Evolutionary conservation across 2,797 vertebrate genomes (phyloP).

Genomic region (Moxostoma hubbsi): DNA sequence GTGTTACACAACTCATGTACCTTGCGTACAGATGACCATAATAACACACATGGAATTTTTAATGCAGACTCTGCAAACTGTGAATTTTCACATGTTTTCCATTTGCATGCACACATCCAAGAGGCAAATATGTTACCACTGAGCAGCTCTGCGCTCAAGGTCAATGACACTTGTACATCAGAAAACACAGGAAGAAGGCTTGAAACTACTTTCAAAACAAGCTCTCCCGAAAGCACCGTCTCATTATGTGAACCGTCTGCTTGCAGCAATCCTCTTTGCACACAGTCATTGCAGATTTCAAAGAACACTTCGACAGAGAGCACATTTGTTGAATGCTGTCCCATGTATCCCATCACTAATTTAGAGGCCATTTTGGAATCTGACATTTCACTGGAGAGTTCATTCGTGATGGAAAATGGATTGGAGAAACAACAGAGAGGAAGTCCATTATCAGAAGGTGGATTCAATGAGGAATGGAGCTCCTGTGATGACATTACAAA

Average conservation of each 20-base stretch:
- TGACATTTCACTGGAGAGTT: slow-evolving; percentile 45
- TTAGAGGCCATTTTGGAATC: slow-evolving; percentile 56
- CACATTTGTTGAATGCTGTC: slow-evolving; percentile 31
- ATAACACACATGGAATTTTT: neutral
- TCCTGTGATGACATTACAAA: slow-evolving; percentile 15
- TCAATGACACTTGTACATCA: neutral
- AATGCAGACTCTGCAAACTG: slow-evolving; percentile 25
- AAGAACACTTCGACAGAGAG: neutral
- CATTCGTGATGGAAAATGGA: slow-evolving; percentile 15
- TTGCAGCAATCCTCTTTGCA: neutral
- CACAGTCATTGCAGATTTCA: slow-evolving; percentile 15
- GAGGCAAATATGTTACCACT: slow-evolving; percentile 23
- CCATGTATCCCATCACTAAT: slow-evolving; percentile 41
- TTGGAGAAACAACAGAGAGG: slow-evolving; percentile 9
- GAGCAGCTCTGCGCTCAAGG: neutral
- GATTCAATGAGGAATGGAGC: slow-evolving; percentile 13
- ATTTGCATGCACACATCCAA: slow-evolving; percentile 19
- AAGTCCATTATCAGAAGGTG: slow-evolving; percentile 1
- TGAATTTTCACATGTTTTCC: neutral
- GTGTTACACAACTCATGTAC: neutral
- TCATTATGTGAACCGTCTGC: slow-evolving; percentile 26
- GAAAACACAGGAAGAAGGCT: slow-evolving; percentile 18
- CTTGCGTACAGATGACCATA: slow-evolving; percentile 11
- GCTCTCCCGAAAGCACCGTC: slow-evolving; percentile 3
- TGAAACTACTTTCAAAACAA: neutral